Conservation (phyloP, 2,888 invertebrate species). For the Meganola albula region DNA sequence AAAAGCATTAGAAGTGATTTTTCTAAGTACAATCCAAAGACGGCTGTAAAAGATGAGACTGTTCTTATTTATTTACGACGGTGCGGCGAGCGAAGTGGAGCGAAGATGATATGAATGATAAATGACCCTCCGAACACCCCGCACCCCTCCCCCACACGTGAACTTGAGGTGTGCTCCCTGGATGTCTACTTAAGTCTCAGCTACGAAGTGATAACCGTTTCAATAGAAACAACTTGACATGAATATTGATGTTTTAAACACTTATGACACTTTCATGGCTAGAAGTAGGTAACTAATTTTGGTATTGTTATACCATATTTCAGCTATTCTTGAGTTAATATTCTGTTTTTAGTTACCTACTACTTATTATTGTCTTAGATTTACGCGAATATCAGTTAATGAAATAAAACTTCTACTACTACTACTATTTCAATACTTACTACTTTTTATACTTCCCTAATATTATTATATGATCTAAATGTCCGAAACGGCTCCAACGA, state of each 20-base stretch:
- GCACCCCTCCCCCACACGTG: slow-evolving; percentile 57
- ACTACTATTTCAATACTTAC: no score
- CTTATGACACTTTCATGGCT: no score
- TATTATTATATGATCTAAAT: no score
- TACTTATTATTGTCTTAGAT: no score
- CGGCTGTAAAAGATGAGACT: slow-evolving; percentile 77
- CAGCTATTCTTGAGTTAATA: no score
- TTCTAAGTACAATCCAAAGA: slow-evolving; percentile 34
- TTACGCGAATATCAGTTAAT: no score
- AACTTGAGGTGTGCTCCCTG: slow-evolving; percentile 62
- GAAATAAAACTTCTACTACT: no score
- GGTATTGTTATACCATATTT: no score
- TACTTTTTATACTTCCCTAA: no score
- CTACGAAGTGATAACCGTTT: slow-evolving; percentile 58
- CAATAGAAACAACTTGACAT: slow-evolving; percentile 53
- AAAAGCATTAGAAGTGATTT: slow-evolving; percentile 18
- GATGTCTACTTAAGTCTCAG: slow-evolving; percentile 57
- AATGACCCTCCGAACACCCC: slow-evolving; percentile 69
- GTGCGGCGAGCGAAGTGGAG: slow-evolving; percentile 78
- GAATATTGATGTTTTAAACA: slow-evolving; percentile 46
- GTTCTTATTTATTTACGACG: slow-evolving; percentile 78
- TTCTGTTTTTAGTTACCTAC: no score
- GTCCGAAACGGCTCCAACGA: no score
- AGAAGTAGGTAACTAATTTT: no score
- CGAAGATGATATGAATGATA: slow-evolving; percentile 79